phyloP scores from a whole-genome alignment of 2,888 invertebrate genomes.

The Drosophila longiperda region DNA sequence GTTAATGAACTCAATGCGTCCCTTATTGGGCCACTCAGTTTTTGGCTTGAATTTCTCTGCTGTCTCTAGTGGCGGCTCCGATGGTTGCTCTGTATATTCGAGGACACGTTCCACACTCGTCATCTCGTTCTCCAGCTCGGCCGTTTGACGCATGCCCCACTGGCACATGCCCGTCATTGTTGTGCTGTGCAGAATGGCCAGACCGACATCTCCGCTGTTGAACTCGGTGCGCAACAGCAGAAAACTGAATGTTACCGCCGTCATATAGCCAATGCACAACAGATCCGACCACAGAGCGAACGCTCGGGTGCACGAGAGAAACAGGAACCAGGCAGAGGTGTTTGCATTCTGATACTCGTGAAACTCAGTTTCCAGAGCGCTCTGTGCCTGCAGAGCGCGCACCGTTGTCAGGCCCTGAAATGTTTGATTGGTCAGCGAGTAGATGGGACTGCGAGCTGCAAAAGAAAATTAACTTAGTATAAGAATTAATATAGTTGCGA shows the following conservation, averaged over 20 bases:
- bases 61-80: conserved; percentile 87
- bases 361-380: conserved; percentile 88
- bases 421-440: conserved; percentile 90
- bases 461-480: background rate
- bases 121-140: conserved; percentile 93
- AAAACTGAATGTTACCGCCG: conserved; percentile 93
- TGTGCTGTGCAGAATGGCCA: conserved; percentile 90
- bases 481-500: background rate
- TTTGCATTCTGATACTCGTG: conserved; percentile 88
- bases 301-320: conserved; percentile 94
- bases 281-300: conserved; percentile 97
- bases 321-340: conserved; percentile 91
- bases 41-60: conserved; percentile 84
- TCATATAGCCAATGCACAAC: conserved; percentile 94
- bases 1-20: conserved; percentile 88
- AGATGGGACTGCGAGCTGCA: conserved; percentile 91
- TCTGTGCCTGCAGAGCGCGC: conserved; percentile 89
- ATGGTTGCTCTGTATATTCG: conserved; percentile 90
- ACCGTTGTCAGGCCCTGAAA: conserved; percentile 92
- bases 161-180: conserved; percentile 90
- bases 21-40: conserved; percentile 89
- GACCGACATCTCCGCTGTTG: conserved; percentile 88
- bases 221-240: conserved; percentile 87
- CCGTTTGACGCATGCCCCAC: conserved; percentile 94
- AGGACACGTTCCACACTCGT: conserved; percentile 93